Percentiles rank a stretch among this genome's conserved stretches.
phyloP scores from a whole-genome alignment of 2,888 invertebrate genomes.

The Mystacides longicornis region DNA sequence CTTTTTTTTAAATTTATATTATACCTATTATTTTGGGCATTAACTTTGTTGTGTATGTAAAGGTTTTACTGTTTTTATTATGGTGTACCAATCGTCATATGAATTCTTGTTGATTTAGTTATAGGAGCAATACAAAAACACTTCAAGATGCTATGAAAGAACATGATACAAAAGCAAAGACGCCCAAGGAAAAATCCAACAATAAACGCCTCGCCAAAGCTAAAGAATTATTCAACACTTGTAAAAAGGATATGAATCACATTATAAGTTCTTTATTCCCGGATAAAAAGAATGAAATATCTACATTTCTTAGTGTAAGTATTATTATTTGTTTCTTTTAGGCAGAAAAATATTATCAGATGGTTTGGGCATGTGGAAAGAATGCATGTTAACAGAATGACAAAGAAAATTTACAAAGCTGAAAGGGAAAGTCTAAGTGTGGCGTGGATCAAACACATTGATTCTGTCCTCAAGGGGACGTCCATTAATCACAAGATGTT shows the following conservation, averaged over 20 bases:
- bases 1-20: neutral
- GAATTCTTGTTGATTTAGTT: constrained; percentile 9
- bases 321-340: too few relatives aligned
- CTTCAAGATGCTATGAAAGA: constrained; percentile 36
- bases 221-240: constrained; percentile 33
- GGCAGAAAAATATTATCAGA: too few relatives aligned
- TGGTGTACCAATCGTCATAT: too few relatives aligned
- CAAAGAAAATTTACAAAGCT: too few relatives aligned
- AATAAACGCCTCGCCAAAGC: constrained; percentile 36
- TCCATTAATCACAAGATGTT: too few relatives aligned
- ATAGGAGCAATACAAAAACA: constrained; percentile 11
- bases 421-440: too few relatives aligned
- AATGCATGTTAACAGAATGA: too few relatives aligned
- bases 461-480: too few relatives aligned
- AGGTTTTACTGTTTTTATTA: too few relatives aligned
- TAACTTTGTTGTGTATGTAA: neutral
- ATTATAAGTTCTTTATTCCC: constrained; percentile 38
- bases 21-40: neutral
- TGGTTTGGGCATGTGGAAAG: too few relatives aligned
- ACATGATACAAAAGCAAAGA: constrained; percentile 32
- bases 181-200: constrained; percentile 29
- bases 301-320: constrained; percentile 37
- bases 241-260: constrained; percentile 37
- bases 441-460: too few relatives aligned
- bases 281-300: constrained; percentile 30